Percentiles rank a stretch among this genome's conserved stretches.
Conservation (phyloP, 53 echinoderm and acorn worm species). For the Astropecten irregularis region DNA sequence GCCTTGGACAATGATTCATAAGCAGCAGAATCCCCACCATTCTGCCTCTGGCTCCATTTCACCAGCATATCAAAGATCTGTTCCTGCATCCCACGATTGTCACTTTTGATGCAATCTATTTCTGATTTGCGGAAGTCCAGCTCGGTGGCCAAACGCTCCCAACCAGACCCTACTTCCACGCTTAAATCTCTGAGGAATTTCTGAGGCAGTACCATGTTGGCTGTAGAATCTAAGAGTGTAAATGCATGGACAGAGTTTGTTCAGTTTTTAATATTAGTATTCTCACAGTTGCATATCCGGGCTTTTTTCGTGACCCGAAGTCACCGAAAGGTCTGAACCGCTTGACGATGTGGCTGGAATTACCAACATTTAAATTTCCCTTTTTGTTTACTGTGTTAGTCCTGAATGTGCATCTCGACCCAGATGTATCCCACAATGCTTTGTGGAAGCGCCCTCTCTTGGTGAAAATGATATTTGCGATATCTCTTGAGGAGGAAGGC, state of each 20-base stretch:
- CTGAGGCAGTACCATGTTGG: background rate
- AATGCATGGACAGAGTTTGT: background rate
- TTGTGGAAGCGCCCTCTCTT: too few species aligned
- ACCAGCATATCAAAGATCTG: constrained; percentile 4
- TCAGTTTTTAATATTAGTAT: background rate
- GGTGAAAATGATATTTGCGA: too few species aligned
- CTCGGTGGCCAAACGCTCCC: background rate
- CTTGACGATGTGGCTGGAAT: background rate
- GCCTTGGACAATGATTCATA: background rate
- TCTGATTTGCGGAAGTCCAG: background rate
- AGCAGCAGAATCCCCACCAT: background rate
- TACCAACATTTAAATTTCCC: background rate
- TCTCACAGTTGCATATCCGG: background rate
- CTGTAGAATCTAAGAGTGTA: background rate
- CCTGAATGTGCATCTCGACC: too few species aligned
- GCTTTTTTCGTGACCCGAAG: too few species aligned
- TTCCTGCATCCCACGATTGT: background rate
- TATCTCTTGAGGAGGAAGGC: too few species aligned
- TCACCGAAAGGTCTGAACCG: background rate
- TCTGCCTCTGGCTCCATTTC: background rate
- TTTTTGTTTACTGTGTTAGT: background rate
- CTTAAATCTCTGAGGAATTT: background rate
- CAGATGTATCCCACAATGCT: too few species aligned
- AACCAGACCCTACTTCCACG: background rate
- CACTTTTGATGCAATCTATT: background rate